These are phyloP conservation scores for Drosophila tani DNA, from an alignment of 1,140 invertebrate genomes.

Conservation along the genomic window DNA sequence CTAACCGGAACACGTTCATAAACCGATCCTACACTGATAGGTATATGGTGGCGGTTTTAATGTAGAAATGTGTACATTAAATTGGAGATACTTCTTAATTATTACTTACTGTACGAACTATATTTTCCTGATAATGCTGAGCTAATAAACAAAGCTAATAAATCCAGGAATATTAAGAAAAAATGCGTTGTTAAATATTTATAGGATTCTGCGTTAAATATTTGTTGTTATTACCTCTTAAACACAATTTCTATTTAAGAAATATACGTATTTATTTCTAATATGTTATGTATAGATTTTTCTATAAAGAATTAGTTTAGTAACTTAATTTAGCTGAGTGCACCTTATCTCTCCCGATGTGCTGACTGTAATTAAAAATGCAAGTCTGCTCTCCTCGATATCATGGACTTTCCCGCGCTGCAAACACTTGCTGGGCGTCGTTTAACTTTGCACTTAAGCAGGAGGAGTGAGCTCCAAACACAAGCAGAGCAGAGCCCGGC, in stretches of 20 bases:
- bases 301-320: too few relatives aligned
- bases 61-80: background rate
- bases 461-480: slow-evolving; percentile 15
- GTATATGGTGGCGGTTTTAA: background rate
- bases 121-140: background rate
- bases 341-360: slow-evolving; percentile 60
- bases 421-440: slow-evolving; percentile 65
- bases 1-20: slow-evolving; percentile 25
- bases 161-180: too few relatives aligned
- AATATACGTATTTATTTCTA: too few relatives aligned
- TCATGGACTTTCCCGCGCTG: slow-evolving; percentile 12
- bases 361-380: slow-evolving; percentile 76
- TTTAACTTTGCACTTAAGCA: slow-evolving; percentile 79
- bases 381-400: slow-evolving; percentile 33
- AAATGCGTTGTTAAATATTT: too few relatives aligned
- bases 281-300: too few relatives aligned
- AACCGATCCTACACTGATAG: background rate
- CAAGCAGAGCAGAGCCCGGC: slow-evolving; percentile 7
- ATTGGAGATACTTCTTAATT: background rate
- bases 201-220: too few relatives aligned
- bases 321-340: background rate
- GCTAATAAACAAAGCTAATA: background rate
- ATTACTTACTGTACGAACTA: too few relatives aligned
- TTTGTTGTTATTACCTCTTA: too few relatives aligned
- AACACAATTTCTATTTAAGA: too few relatives aligned